Evolutionary conservation across 2,888 invertebrate genomes (phyloP).

Genomic region (Seira musarum): DNA sequence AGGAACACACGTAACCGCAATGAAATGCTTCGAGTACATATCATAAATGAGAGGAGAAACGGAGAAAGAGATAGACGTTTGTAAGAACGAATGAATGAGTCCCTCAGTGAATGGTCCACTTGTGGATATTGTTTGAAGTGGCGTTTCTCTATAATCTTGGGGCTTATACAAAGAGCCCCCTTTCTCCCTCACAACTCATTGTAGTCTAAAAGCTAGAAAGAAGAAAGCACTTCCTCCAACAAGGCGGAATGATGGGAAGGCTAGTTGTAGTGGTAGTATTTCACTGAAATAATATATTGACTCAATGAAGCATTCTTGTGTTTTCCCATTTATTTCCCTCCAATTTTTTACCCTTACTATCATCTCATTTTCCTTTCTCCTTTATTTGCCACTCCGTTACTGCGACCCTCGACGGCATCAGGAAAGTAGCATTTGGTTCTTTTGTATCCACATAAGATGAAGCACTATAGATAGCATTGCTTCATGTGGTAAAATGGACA

Average conservation of each 20-base stretch:
- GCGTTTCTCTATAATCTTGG: slow-evolving; percentile 2
- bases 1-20: neutral
- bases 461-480: neutral
- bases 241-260: neutral
- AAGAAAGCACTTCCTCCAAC: neutral
- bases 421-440: neutral
- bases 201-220: slow-evolving; percentile 7
- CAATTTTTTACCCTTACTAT: slow-evolving; percentile 29
- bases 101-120: slow-evolving; percentile 43
- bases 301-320: slow-evolving; percentile 54
- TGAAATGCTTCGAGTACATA: neutral
- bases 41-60: neutral
- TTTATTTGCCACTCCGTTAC: neutral
- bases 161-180: neutral
- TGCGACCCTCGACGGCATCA: neutral
- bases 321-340: slow-evolving; percentile 27
- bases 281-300: slow-evolving; percentile 33
- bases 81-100: slow-evolving; percentile 23
- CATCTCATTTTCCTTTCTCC: slow-evolving; percentile 29
- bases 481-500: neutral
- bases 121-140: slow-evolving; percentile 36
- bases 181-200: neutral
- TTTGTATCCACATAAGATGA: neutral
- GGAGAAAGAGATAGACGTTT: neutral
- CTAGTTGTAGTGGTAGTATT: neutral